Evolutionary conservation across 1,140 invertebrate species (phyloP).

Genomic region (Brachionus plicatilis): DNA sequence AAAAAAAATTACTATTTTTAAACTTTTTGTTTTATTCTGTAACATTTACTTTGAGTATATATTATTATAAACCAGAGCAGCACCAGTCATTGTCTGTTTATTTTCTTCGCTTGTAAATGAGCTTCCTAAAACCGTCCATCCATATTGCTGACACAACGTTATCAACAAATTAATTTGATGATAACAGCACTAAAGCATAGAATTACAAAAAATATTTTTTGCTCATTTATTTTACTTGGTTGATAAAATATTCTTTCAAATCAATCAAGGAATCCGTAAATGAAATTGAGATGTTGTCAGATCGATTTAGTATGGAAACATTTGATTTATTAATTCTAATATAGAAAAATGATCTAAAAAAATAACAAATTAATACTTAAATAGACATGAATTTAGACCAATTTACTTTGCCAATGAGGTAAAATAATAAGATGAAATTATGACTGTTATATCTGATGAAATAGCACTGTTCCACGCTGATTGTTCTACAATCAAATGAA

Average conservation of each 20-base stretch:
- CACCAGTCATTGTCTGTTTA: not conserved
- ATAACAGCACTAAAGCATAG: not conserved
- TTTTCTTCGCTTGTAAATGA: slow-evolving; percentile 21
- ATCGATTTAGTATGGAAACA: not conserved
- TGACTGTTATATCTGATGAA: not conserved
- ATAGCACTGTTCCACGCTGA: slow-evolving; percentile 24
- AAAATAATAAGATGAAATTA: slow-evolving; percentile 4
- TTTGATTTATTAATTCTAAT: slow-evolving; percentile 1
- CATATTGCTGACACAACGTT: slow-evolving; percentile 8
- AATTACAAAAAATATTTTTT: not conserved
- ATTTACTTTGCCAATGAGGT: slow-evolving; percentile 20
- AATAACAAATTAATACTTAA: not conserved
- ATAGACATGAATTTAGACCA: not conserved
- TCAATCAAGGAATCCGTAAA: slow-evolving; percentile 12
- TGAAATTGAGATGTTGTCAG: not conserved
- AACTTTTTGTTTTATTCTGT: not conserved
- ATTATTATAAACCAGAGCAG: slow-evolving; percentile 2
- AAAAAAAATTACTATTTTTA: not conserved
- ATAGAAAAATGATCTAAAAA: slow-evolving; percentile 17
- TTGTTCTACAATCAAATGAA: slow-evolving; percentile 4
- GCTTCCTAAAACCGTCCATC: slow-evolving; percentile 12
- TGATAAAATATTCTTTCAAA: slow-evolving; percentile 1
- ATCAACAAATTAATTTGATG: slow-evolving; percentile 33
- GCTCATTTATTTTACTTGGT: slow-evolving; percentile 21
- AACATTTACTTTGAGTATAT: slow-evolving; percentile 5